Evolutionary conservation across 2,113 vertebrate species (phyloP), one percentile per base, ranked within the genome.

Genomic region (Sinocyclocheilus maitianheensis): DNA sequence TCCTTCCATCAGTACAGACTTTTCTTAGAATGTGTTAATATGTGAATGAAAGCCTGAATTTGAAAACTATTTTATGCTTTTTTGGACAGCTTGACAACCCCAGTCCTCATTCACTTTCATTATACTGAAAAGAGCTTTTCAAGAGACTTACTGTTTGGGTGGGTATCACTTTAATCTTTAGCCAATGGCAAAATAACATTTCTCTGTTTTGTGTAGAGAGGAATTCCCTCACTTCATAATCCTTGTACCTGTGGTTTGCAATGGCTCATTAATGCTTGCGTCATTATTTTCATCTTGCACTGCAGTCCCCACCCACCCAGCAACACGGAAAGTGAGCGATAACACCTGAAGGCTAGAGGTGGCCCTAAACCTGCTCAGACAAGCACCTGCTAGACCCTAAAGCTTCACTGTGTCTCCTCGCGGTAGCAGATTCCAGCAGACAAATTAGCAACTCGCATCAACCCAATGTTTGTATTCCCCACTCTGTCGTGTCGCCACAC

Each of bases 381-480:
- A 92, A 72, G 92, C 93, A 93, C 94, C 92, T 94, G 93, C 92
- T 92, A 91, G 93, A 91, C 91, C 91, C 92, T 83, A 88, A 90
- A 86, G 89, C 84, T 92, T 78, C 72, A 63, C 90, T 89, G 86
- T 89, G 83, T 88, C 90, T 91, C 82, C 62, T 87, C 85, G 80
- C 89, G 89, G 93, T 91, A 93, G 93, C 92, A 86, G 92, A 93
- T 92, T 93, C 92, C 92, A 94, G 69, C 30, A 84, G 63, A 72
- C 78, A 78, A 48, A 60, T 84, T 71, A 87, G 63, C 75, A 81
- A 84, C 24, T 43, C 77, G 3, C 92, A 89, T 92, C 92, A 87
- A 92, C 90, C 91, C 89, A 83, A 85, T 76, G 85, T 90, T 91
- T 92, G 60, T 62, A 87, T 92, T 86, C 86, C 90, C 84, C 87